Conservation (phyloP, 2,113 vertebrate species). For the Phocoena sinus region DNA sequence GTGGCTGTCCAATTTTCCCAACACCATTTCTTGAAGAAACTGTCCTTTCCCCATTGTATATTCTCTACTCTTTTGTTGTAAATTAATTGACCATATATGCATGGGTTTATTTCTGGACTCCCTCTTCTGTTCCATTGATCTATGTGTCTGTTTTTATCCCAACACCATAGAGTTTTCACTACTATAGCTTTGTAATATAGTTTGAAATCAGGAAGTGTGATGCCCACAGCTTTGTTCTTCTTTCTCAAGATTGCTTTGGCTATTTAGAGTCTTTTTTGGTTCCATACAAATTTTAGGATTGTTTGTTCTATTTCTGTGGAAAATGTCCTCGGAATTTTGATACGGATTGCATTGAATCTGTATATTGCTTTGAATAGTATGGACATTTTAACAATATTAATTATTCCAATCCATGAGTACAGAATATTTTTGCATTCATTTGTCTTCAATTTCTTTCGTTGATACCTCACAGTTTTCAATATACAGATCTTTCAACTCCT, state of each 20-base stretch:
- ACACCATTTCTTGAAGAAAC: neutral
- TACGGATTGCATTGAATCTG: neutral
- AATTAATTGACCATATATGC: neutral
- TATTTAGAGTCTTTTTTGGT: neutral
- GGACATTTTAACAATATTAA: neutral
- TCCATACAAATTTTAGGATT: neutral
- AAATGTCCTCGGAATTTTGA: neutral
- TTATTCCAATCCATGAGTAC: neutral
- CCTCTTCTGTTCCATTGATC: neutral
- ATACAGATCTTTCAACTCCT: neutral
- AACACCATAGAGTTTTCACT: neutral
- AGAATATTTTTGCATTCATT: neutral
- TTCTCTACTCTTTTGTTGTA: neutral
- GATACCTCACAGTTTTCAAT: neutral
- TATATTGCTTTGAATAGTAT: neutral
- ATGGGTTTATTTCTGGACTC: neutral
- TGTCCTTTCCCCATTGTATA: neutral
- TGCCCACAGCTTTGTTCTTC: neutral
- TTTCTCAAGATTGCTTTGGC: neutral
- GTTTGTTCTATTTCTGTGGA: neutral
- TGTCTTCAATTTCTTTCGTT: neutral
- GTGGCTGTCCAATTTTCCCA: neutral
- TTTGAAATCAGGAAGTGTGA: neutral
- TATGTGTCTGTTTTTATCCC: neutral
- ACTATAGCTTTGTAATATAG: neutral